phyloP scores from a whole-genome alignment of 2,113 vertebrate genomes.

The Actenoides lindsayi region DNA sequence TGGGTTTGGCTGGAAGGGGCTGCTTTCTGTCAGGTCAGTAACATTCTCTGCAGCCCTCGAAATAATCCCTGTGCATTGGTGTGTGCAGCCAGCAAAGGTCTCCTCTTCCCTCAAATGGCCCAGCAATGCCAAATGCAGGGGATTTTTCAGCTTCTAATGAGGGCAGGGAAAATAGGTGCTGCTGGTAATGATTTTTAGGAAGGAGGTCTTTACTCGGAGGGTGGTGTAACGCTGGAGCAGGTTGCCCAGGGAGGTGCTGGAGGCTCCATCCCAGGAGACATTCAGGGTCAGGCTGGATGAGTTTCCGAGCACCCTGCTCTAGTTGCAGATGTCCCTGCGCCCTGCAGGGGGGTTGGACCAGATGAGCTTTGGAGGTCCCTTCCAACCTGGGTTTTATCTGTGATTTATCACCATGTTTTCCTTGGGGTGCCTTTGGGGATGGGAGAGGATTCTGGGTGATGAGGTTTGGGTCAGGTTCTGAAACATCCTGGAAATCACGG shows the following conservation, averaged over 20 bases:
- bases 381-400: too few relatives aligned
- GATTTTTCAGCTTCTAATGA: background rate
- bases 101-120: background rate
- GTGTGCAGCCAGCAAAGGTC: background rate
- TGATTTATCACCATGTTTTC: too few relatives aligned
- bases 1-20: background rate
- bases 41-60: background rate
- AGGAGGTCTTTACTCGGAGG: too few relatives aligned
- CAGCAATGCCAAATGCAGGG: background rate
- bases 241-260: too few relatives aligned
- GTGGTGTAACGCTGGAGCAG: too few relatives aligned
- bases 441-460: background rate
- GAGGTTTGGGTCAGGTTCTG: background rate
- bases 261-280: too few relatives aligned
- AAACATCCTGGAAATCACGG: too few relatives aligned
- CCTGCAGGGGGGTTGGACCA: too few relatives aligned
- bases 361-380: too few relatives aligned
- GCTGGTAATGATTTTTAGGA: background rate
- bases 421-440: background rate
- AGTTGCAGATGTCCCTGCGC: too few relatives aligned
- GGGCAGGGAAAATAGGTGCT: background rate
- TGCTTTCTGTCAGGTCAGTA: background rate
- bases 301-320: too few relatives aligned
- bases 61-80: rapidly evolving
- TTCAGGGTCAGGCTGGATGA: too few relatives aligned